Base-by-base conservation (phyloP, 2,113 vertebrate genomes). In the Rhadina sibilatrix region DNA sequence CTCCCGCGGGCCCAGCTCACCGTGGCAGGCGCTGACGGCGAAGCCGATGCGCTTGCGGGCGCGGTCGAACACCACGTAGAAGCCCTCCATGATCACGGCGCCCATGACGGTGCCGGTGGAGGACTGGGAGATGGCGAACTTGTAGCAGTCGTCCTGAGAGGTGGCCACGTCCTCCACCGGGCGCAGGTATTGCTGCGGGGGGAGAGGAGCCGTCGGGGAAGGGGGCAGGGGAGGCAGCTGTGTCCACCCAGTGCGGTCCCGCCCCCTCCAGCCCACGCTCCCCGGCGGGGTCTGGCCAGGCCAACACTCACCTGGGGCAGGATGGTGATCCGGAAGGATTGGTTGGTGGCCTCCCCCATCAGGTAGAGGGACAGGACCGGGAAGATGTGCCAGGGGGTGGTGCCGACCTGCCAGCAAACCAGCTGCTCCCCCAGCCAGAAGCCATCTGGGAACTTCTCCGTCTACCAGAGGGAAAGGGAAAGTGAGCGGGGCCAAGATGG, bases 381-480 rank as follows among this genome's bases (percentile, higher is more conserved):
- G 96, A 99, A 99, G 96, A 99, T 99, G 97, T 99, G 99, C 99
- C 99, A 99, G 9, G 99, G 99, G 2, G 99, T 99, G 33, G 99
- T 99, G 89, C 99, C 99, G 3, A 98, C 98, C 97, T 99, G 99
- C 99, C 99, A 99, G 97, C 99, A 99, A 22, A 99, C 99, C 96
- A 99, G 98, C 98, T 99, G 99, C 96, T 99, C 99, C 60, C 99
- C 99, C 53, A 99, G 96, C 99, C 99, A 99, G 96, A 99, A 99
- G 21, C 99, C 99, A 0, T 99, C 98, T 0, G 99, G 99, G 93
- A 99, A 99, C 98, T 99, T 99, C 95, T 99, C 99, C 0, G 99
- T 99, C 99, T 99, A 96, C 22, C 44, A 23, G 52, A 30, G 71
- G 70, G 83, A 71, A 93, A 53, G 35, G 27, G 47, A 37, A 60